Base-by-base conservation (phyloP, 2,888 invertebrate species). In the Dasypolia templi region DNA sequence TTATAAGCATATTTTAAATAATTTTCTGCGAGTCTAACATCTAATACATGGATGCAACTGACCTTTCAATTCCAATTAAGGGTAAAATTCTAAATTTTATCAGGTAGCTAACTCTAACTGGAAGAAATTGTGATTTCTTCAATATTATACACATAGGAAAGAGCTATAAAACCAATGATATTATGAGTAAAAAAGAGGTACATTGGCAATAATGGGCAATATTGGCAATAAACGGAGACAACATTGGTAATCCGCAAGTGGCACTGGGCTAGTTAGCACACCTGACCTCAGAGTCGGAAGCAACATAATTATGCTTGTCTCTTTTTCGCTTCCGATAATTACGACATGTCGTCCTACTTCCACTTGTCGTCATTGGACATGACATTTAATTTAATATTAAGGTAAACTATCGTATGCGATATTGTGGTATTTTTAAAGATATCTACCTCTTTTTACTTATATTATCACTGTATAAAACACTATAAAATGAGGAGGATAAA, bases 61-160 rank as follows among this genome's bases (percentile, higher is more conserved):
- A 92, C 89, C 88, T 72, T 83, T 74, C 56, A 72, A 85, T 84
- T 84, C 83, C 84, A 81, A 88, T 85, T 78, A 84, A 83, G 67
- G 70, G 81, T 82, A 79, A 67, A 81, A 82, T 80, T 85, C 86
- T 87, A 86, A 82, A 79, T 77, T 85, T 80, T 85, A 82, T 90
- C 90, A 90, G 90, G 90, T 90, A 90, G 86, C 89, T 85, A 89
- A 87, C 90, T 89, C 89, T 86, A 86, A 79, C 22, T 72, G 39
- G 79, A 82, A 82, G 75, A 82, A 82, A 65, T 73, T 51, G 0
- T 53, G 46, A 77, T 79, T 81, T 79, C 82, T 86, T 79, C 85
- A 62, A 72, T 82, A 84, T 81, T 75, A 79, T 85, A 86, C 83
- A 86, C 64, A 78, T 72, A 72, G 59, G 39, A 65, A 74, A 76